Percentiles rank a stretch among this genome's conserved stretches.
Evolutionary conservation across 2,113 vertebrate genomes (phyloP).

Genomic region (Microtus montanus): DNA sequence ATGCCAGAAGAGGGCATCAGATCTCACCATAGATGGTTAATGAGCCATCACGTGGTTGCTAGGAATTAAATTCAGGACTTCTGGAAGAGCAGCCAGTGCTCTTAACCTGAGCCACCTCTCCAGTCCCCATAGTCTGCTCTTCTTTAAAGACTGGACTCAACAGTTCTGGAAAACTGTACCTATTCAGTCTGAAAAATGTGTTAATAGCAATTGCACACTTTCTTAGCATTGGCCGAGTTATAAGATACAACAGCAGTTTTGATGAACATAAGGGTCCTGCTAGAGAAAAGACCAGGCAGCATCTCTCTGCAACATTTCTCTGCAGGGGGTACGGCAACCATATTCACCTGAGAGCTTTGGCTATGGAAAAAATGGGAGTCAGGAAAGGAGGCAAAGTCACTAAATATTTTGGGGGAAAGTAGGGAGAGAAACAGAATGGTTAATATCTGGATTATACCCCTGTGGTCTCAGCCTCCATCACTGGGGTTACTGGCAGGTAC

Average conservation of each 20-base stretch:
- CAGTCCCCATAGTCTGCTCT: not conserved
- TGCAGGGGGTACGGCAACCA: not conserved
- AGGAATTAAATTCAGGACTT: not conserved
- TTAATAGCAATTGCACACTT: not conserved
- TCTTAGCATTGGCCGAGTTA: not conserved
- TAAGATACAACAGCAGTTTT: not conserved
- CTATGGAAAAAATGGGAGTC: not conserved
- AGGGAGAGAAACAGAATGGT: not conserved
- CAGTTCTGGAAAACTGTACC: not conserved
- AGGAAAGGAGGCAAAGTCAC: slow-evolving; percentile 3
- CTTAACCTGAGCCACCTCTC: not conserved
- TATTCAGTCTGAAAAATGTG: slow-evolving; percentile 27
- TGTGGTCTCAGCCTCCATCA: not conserved
- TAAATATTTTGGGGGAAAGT: not conserved
- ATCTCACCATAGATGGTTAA: not conserved
- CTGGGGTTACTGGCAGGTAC: not conserved
- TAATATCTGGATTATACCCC: not conserved
- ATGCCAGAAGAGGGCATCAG: not conserved
- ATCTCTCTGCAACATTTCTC: not conserved
- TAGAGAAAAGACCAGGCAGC: not conserved
- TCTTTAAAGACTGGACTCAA: not conserved
- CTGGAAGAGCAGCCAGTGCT: not conserved
- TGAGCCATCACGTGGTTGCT: not conserved
- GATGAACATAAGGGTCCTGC: not conserved
- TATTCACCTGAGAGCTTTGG: not conserved